Conservation (phyloP, 2,888 invertebrate species). For the Gymnosoma rotundatum region DNA sequence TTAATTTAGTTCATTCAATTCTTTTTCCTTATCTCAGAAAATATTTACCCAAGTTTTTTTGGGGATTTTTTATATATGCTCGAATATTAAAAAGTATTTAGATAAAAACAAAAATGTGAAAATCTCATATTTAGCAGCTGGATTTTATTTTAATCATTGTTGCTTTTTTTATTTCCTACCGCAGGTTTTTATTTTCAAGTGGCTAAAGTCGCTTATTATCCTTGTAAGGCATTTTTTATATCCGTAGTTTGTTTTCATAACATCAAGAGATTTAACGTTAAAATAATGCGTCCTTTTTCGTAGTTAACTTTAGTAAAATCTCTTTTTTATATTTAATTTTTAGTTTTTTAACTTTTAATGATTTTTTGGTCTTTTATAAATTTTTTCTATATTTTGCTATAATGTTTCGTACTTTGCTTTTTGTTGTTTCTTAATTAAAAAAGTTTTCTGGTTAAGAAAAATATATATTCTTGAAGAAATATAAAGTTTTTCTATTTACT, state of each 20-base stretch:
- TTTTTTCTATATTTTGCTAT: not conserved
- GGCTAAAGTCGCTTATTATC: slow-evolving; percentile 65
- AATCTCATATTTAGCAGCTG: slow-evolving; percentile 61
- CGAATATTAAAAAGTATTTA: not conserved
- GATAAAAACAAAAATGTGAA: slow-evolving; percentile 14
- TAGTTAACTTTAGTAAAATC: slow-evolving; percentile 20
- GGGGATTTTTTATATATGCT: not conserved
- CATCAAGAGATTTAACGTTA: slow-evolving; percentile 58
- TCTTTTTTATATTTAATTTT: slow-evolving; percentile 44
- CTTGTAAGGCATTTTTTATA: slow-evolving; percentile 27
- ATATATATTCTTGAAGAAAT: not conserved
- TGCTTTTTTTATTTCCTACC: not conserved
- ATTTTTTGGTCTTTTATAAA: slow-evolving; percentile 24
- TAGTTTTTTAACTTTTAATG: slow-evolving; percentile 47
- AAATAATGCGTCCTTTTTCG: slow-evolving; percentile 40
- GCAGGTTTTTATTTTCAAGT: slow-evolving; percentile 47
- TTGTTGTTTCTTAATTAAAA: slow-evolving; percentile 13
- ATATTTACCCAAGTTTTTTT: slow-evolving; percentile 50
- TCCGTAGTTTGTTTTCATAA: slow-evolving; percentile 35
- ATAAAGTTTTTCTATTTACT: not conserved
- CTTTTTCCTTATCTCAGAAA: slow-evolving; percentile 53
- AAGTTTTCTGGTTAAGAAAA: slow-evolving; percentile 25
- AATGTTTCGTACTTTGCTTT: slow-evolving; percentile 24
- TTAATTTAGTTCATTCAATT: slow-evolving; percentile 19
- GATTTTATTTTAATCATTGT: slow-evolving; percentile 43